Conservation (phyloP, 2,113 vertebrate genomes). For the Ictidomys tridecemlineatus region DNA sequence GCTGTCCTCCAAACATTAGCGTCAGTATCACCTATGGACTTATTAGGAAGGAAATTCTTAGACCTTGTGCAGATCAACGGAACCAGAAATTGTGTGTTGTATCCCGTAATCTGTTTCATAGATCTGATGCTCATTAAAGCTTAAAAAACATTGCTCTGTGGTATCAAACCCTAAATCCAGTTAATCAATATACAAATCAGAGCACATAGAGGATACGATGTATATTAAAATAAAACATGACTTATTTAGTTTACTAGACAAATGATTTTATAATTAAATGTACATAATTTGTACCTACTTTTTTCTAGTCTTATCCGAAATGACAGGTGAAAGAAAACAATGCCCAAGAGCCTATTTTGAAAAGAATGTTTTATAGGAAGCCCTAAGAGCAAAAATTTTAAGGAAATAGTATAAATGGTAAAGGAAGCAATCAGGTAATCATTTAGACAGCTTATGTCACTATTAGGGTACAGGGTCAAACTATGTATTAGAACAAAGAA, state of each 20-base stretch:
- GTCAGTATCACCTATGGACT: not conserved
- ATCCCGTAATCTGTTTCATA: not conserved
- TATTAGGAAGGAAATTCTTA: not conserved
- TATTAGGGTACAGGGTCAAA: not conserved
- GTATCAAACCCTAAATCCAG: not conserved
- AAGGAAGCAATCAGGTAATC: not conserved
- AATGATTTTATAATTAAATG: not conserved
- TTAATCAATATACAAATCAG: not conserved
- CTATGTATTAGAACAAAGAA: not conserved
- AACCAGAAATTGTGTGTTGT: not conserved
- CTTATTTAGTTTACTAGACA: not conserved
- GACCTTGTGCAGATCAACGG: not conserved
- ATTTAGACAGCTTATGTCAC: not conserved
- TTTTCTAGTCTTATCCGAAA: not conserved
- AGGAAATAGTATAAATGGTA: not conserved
- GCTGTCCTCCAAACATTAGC: not conserved
- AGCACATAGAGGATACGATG: not conserved
- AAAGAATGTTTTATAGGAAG: not conserved
- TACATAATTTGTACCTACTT: not conserved
- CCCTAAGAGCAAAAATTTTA: not conserved
- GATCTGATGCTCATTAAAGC: not conserved
- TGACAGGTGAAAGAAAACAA: not conserved
- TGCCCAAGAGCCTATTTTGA: not conserved
- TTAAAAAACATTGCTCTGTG: not conserved
- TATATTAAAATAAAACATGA: not conserved